phyloP scores from a whole-genome alignment of 1,140 invertebrate species.

The Penaeus japonicus region DNA sequence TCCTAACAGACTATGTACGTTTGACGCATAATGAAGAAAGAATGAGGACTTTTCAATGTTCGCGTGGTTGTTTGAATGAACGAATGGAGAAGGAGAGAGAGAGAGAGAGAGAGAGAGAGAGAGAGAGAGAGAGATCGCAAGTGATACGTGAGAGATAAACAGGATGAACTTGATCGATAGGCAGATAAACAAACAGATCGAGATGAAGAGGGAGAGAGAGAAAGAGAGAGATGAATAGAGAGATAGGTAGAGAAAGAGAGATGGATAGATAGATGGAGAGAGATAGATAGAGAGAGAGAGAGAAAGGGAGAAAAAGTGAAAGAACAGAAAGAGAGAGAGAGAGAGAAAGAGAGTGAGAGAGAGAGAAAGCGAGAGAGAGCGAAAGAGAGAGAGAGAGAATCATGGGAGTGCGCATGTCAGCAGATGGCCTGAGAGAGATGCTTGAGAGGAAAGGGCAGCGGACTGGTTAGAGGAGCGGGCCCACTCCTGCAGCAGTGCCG shows the following conservation, averaged over 20 bases:
- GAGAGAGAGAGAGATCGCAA: neutral
- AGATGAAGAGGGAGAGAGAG: no score
- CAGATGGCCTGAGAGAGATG: neutral
- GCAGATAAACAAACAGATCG: neutral
- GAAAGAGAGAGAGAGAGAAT: neutral
- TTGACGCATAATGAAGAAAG: no score
- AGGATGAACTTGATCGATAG: neutral
- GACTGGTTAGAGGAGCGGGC: neutral
- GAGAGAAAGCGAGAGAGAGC: neutral
- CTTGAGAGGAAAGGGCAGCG: neutral
- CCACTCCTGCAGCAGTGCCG: no score
- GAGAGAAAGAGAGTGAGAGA: neutral
- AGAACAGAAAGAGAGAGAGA: neutral
- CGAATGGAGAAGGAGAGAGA: neutral
- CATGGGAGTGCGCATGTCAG: neutral
- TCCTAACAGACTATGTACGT: no score
- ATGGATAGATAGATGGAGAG: neutral
- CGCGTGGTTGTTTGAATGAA: no score
- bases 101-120: neutral
- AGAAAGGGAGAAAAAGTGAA: neutral
- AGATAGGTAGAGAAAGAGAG: neutral
- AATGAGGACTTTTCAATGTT: no score
- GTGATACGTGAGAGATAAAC: neutral
- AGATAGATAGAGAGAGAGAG: no score
- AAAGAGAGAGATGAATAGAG: neutral